Evolutionary conservation across 2,113 vertebrate species (phyloP), one percentile per base, ranked within the genome.

Genomic region (Empidonax traillii): DNA sequence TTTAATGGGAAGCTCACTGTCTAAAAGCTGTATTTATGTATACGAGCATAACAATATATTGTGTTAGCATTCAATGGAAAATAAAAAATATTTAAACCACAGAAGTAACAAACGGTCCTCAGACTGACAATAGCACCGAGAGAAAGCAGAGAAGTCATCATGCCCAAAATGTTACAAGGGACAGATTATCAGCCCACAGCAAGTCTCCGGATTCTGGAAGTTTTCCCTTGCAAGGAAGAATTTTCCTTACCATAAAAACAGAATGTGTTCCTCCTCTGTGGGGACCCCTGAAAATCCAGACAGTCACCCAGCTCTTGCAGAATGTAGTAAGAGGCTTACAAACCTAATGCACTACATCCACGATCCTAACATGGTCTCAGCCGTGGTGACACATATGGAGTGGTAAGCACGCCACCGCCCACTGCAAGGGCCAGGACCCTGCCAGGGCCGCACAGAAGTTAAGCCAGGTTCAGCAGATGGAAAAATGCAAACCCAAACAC

Each of bases 1-100:
- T 89, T 61, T 61, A 79, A n/a, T 56, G 44, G 69, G 77, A 91
- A 94, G 69, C 44, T 87, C 87, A 88, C 59, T 74, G 35, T 83
- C 75, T 81, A 68, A 89, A 66, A 90, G 47, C 59, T 80, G 47
- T 84, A 67, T 89, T 87, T 87, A 91, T 78, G 43, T 55, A 77
- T 59, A 83, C 35, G 30, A 68, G n/a, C 28, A 76, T 85, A 85
- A 89, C 37, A 85, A 68, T 52, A 89, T 30, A 72, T 69, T 89
- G 80, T 79, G 80, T 61, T 89, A 85, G 41, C 35, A 72, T 75
- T 86, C 61, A 72, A 35, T 65, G 43, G 47, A 82, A 93, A 97
- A 96, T 81, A 95, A 95, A 92, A 69, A 89, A 18, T 89, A 81
- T 95, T 87, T 85, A 89, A 81, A 85, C 22, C 25, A 61, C 3